These are phyloP conservation scores for Rhinophrynus dorsalis DNA, from an alignment of 2,797 vertebrate genomes.

Conservation along the genomic window DNA sequence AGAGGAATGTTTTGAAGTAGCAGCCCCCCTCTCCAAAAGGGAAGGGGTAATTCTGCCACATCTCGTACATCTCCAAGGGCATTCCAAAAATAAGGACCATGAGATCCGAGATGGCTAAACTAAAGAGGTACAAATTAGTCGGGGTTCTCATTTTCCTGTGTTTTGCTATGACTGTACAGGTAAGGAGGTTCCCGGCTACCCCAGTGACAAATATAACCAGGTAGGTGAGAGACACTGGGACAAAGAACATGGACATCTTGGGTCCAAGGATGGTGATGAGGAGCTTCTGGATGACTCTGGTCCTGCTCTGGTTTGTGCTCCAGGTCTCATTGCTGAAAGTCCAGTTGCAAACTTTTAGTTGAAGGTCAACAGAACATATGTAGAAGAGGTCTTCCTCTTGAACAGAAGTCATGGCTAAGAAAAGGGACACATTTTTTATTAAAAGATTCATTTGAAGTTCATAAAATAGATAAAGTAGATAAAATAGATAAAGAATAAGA, in stretches of 20 bases:
- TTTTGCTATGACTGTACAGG: slow-evolving; percentile 72
- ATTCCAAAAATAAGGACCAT: slow-evolving; percentile 75
- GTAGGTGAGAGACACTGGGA: slow-evolving; percentile 68
- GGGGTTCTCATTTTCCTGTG: slow-evolving; percentile 77
- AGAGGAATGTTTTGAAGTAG: slow-evolving; percentile 77
- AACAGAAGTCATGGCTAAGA: not conserved
- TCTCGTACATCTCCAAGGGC: slow-evolving; percentile 77
- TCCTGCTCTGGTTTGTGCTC: slow-evolving; percentile 39
- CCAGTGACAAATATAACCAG: slow-evolving; percentile 71
- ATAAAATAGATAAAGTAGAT: no score
- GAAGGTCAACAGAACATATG: slow-evolving; percentile 53
- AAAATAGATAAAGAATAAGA: no score
- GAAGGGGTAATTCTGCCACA: slow-evolving; percentile 81
- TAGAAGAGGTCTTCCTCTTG: slow-evolving; percentile 41
- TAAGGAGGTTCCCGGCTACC: slow-evolving; percentile 72
- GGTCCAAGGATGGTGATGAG: slow-evolving; percentile 71
- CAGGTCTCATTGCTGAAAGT: slow-evolving; percentile 55
- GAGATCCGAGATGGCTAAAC: slow-evolving; percentile 72
- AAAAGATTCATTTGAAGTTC: no score
- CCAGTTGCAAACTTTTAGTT: slow-evolving; percentile 51
- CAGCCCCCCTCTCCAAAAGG: slow-evolving; percentile 73
- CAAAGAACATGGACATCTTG: slow-evolving; percentile 70
- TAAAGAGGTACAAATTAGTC: slow-evolving; percentile 76
- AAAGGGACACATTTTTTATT: no score
- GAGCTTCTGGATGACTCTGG: slow-evolving; percentile 56